These are phyloP conservation scores for Wasmannia auropunctata DNA, from an alignment of 1,140 invertebrate species.

Conservation along the genomic window DNA sequence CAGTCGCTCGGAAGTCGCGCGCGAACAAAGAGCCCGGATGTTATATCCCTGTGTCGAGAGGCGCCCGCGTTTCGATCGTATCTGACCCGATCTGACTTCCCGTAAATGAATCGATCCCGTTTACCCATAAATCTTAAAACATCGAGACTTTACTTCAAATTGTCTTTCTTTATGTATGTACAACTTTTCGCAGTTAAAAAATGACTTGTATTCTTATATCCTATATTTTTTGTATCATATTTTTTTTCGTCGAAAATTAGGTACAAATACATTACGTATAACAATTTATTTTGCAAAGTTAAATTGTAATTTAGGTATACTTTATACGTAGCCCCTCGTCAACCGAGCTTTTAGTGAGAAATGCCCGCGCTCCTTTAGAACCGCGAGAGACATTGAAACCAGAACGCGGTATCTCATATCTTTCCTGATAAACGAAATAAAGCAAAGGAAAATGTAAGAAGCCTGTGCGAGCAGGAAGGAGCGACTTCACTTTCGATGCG, in stretches of 20 bases:
- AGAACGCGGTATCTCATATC: not conserved
- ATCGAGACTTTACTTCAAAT: not conserved
- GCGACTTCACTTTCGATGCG: conserved; percentile 27
- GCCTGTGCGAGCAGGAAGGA: not conserved
- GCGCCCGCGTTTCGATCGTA: not conserved
- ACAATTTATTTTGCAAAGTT: conserved; percentile 1
- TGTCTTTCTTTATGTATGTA: too few relatives aligned
- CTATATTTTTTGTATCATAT: too few relatives aligned
- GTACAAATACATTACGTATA: not conserved
- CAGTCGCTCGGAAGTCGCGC: conserved; percentile 40
- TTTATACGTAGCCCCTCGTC: not conserved
- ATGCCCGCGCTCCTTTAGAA: not conserved
- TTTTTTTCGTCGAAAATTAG: not conserved
- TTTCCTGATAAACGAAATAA: not conserved
- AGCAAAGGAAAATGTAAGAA: not conserved
- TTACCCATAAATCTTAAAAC: not conserved
- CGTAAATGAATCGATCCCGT: not conserved
- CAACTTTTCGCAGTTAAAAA: too few relatives aligned
- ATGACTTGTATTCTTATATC: too few relatives aligned
- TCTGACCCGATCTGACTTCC: not conserved
- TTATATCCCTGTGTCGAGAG: not conserved
- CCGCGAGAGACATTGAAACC: not conserved
- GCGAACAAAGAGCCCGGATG: conserved; percentile 65
- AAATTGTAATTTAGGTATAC: not conserved
- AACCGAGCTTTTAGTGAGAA: not conserved